Evolutionary conservation across 2,888 invertebrate species (phyloP).

Genomic region (Scaptodrosophila latifasciaeformis): DNA sequence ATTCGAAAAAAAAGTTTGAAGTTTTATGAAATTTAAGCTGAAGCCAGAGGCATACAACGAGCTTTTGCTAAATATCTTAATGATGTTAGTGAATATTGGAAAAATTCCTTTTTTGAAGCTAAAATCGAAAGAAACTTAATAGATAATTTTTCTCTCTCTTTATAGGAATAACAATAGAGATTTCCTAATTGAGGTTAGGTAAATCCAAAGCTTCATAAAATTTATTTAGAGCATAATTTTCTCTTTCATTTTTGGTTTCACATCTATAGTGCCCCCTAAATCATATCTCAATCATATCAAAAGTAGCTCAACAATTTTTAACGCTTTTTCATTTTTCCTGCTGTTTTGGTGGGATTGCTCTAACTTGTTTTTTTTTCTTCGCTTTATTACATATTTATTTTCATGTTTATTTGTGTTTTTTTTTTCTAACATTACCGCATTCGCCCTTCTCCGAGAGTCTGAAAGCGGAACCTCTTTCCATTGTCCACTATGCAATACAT

Average conservation of each 20-base stretch:
- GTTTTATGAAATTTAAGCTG: no score
- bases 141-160: constrained; percentile 52
- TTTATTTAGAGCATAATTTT: no score
- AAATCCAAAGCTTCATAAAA: no score
- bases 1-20: no score
- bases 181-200: no score
- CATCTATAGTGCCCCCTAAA: constrained; percentile 21
- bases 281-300: constrained; percentile 45
- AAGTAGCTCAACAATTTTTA: constrained; percentile 44
- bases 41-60: no score
- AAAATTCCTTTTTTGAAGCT: no score
- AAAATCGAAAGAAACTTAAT: no score
- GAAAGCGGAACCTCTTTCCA: no score
- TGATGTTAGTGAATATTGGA: no score
- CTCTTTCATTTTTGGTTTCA: not conserved
- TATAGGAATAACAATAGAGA: not conserved
- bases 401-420: constrained; percentile 49
- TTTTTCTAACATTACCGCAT: constrained; percentile 1
- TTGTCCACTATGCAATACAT: constrained; percentile 34
- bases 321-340: constrained; percentile 18
- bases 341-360: constrained; percentile 1
- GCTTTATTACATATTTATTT: constrained; percentile 49
- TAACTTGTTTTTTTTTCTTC: not conserved
- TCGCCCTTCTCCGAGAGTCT: no score
- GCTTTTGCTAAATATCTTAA: no score